Evolutionary conservation across 2,113 vertebrate genomes (phyloP).

Genomic region (Onychorhynchus coronatus): DNA sequence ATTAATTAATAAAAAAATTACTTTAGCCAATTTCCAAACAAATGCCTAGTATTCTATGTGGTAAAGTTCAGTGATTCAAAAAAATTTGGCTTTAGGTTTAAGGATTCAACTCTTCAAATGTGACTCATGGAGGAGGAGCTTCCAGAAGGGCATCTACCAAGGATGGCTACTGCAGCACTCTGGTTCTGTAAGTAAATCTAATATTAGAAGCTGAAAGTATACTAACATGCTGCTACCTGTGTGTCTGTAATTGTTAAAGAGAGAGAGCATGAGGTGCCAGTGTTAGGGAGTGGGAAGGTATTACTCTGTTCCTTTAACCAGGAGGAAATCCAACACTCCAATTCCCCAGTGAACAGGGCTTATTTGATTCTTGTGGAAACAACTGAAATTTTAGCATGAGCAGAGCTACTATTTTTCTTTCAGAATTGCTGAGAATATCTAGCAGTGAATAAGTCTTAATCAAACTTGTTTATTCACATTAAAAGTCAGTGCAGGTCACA

Average conservation of each 20-base stretch:
- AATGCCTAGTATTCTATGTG: background rate
- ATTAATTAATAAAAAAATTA: background rate
- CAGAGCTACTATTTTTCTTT: constrained; percentile 35
- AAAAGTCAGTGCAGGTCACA: constrained; percentile 59
- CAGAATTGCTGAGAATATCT: constrained; percentile 6
- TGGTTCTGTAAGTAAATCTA: background rate
- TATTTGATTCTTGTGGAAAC: constrained; percentile 32
- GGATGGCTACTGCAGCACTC: background rate
- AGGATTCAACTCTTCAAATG: background rate
- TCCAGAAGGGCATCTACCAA: background rate
- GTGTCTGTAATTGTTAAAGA: background rate
- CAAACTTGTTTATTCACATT: constrained; percentile 69
- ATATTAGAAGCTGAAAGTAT: background rate
- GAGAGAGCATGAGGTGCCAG: background rate
- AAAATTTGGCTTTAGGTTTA: background rate
- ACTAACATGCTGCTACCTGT: too few species aligned
- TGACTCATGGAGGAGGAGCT: background rate
- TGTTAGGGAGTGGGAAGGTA: background rate
- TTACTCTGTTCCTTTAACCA: background rate
- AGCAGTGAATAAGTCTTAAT: constrained; percentile 60
- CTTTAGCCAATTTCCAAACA: background rate
- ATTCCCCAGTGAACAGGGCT: background rate
- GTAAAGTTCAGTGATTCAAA: background rate
- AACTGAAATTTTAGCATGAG: constrained; percentile 19
- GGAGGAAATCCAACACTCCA: background rate